Evolutionary conservation across 2,113 vertebrate species (phyloP).

Genomic region (Dicerorhinus sumatrensis): DNA sequence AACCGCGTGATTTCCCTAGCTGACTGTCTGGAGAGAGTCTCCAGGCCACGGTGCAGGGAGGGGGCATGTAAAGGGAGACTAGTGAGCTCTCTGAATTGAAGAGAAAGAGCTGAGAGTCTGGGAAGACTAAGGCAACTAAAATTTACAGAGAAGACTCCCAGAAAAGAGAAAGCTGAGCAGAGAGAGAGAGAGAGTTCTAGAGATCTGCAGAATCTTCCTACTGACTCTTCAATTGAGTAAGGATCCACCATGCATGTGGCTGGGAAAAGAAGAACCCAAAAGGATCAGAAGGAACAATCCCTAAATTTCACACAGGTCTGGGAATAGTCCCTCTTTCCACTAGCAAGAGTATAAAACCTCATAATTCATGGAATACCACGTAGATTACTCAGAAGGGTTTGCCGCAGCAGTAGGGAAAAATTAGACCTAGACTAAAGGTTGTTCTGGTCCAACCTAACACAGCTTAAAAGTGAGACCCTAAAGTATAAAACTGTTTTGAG

Average conservation of each 20-base stretch:
- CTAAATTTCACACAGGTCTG: not conserved
- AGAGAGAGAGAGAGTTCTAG: not conserved
- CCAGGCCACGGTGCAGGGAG: too few relatives aligned
- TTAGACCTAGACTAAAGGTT: not conserved
- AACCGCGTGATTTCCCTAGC: too few relatives aligned
- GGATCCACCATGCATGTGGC: not conserved
- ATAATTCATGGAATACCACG: not conserved
- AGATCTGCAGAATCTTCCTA: not conserved
- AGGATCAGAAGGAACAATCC: not conserved
- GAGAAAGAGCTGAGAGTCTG: not conserved
- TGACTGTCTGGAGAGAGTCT: not conserved
- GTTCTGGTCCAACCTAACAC: not conserved
- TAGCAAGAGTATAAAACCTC: not conserved
- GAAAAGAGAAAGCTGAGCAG: not conserved
- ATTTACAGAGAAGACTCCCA: not conserved
- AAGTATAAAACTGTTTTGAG: not conserved
- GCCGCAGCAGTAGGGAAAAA: not conserved
- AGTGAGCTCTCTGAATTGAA: not conserved
- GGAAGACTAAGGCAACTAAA: not conserved
- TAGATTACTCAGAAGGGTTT: not conserved
- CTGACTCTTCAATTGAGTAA: not conserved
- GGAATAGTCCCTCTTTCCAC: not conserved
- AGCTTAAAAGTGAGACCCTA: not conserved
- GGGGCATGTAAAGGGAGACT: not conserved
- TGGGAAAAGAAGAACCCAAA: not conserved